Evolutionary conservation across 2,797 vertebrate genomes (phyloP), one percentile per base, ranked within the genome.

Genomic region (Dallia pectoralis): DNA sequence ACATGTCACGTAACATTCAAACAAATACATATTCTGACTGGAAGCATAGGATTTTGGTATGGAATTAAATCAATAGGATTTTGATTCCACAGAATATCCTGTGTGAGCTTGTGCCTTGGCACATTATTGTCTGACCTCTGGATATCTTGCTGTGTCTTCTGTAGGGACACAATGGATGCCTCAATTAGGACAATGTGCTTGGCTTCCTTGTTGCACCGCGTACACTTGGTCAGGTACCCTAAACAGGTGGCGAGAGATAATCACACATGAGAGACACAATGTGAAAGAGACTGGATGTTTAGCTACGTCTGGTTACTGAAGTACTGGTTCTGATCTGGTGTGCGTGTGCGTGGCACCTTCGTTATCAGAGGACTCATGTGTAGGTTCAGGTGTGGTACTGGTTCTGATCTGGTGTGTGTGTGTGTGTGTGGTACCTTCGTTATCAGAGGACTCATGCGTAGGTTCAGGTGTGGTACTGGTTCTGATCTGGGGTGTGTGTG

Each of bases 381-480:
- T n/a, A n/a, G n/a, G n/a, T n/a, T n/a, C n/a, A n/a, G n/a, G n/a
- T n/a, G n/a, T n/a, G n/a, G n/a, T n/a, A n/a, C n/a, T 73, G 12
- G 44, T 68, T 56, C 19, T 25, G 36, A 59, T 32, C 65, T 36
- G 29, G n/a, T n/a, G 59, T 32, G 75, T 15, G 18, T 25, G 27
- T 40, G 18, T 18, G n/a, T n/a, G 70, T 25, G 6, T 16, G 80
- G 88, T 82, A 90, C 95, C 95, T 82, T 97, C 97, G 40, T 96
- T 96, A 27, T 98, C 97, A 0, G 97, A 99, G 70, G 96, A 95
- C 82, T 97, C 97, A 0, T 95, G 95, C 19, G 94, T 93, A 7
- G 97, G 97, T 79, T 98, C 97, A 0, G 97, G 96, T 0, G 96
- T 98, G 67, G 95, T 96, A 85, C 96, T 95, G 83, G 96, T 98